These are phyloP conservation scores for Phrynosoma blainvillii DNA, from an alignment of 2,113 vertebrate genomes.

Conservation along the genomic window DNA sequence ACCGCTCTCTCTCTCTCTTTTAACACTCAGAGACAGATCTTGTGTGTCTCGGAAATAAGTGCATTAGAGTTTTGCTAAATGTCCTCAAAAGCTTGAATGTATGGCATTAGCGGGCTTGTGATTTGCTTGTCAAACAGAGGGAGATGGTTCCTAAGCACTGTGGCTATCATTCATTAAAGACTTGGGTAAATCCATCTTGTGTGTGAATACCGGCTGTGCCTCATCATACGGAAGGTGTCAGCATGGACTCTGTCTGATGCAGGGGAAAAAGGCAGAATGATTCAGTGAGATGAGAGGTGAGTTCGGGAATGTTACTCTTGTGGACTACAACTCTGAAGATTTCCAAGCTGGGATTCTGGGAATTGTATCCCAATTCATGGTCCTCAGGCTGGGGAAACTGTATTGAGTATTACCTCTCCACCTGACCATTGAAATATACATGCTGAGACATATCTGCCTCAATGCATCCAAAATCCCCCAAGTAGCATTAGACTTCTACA, in stretches of 20 bases:
- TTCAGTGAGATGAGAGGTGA: rapidly evolving
- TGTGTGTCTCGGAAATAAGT: slow-evolving; percentile 41
- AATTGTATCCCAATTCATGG: too few species aligned
- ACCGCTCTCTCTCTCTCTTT: not conserved
- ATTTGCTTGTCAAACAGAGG: not conserved
- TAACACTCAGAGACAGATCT: slow-evolving; percentile 20
- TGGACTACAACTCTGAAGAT: too few species aligned
- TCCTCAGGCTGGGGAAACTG: too few species aligned
- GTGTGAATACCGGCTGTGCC: rapidly evolving
- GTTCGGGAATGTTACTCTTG: not conserved
- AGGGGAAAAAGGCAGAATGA: not conserved
- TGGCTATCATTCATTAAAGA: not conserved
- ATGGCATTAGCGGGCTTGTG: not conserved
- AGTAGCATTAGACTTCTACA: too few species aligned
- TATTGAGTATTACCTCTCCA: too few species aligned
- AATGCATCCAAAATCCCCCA: too few species aligned
- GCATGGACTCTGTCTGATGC: not conserved
- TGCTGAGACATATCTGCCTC: too few species aligned
- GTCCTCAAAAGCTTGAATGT: not conserved
- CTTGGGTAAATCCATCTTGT: rapidly evolving
- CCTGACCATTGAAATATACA: too few species aligned
- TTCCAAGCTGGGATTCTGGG: too few species aligned
- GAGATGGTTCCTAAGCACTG: not conserved
- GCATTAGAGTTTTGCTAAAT: slow-evolving; percentile 40
- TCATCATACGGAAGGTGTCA: rapidly evolving